Base-by-base conservation (phyloP, 1,140 invertebrate species). In the Drosophila bocqueti region DNA sequence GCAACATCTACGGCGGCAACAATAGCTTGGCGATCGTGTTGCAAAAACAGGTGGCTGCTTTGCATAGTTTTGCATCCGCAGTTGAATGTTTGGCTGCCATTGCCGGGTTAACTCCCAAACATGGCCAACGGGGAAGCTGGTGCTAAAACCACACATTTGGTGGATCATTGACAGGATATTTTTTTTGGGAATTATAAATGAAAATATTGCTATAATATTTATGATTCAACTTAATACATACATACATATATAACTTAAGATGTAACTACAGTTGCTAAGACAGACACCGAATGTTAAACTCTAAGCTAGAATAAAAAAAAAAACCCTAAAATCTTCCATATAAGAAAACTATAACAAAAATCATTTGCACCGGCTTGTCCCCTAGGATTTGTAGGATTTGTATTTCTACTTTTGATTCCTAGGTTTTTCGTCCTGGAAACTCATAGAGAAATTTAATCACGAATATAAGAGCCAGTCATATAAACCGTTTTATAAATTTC, bases 11-110 rank as follows among this genome's bases (percentile, higher is more conserved):
- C n/a, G 47, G 24, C 64, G 10, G 50, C 67, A 72, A 72, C 54
- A 50, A 73, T 71, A 47, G 49, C 57, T 6, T 4, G 16, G 61
- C 63, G 67, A 73, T 73, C 69, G 55, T 73, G 68, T 73, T 60
- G 69, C 69, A 50, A 73, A 73, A 73, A 73, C 69, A 73, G 69
- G 69, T 73, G 69, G 57, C 52, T 38, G 67, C 67, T 50, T 73
- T 43, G 50, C 52, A 59, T 46, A 47, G 52, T 72, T 29, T 60
- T 38, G 55, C 34, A 34, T 38, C 43, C 31, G 43, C 21, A 55
- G 60, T 34, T 47, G 43, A 40, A 47, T 62, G 26, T 60, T 60
- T 49, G 26, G 15, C 21, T 49, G 40, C 26, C 50, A 69, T 47
- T 50, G 43, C 24, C 34, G 24, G 49, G 34, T 16, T 36, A 21